Base-by-base conservation (phyloP, 2,113 vertebrate genomes). In the Austrofundulus limnaeus region DNA sequence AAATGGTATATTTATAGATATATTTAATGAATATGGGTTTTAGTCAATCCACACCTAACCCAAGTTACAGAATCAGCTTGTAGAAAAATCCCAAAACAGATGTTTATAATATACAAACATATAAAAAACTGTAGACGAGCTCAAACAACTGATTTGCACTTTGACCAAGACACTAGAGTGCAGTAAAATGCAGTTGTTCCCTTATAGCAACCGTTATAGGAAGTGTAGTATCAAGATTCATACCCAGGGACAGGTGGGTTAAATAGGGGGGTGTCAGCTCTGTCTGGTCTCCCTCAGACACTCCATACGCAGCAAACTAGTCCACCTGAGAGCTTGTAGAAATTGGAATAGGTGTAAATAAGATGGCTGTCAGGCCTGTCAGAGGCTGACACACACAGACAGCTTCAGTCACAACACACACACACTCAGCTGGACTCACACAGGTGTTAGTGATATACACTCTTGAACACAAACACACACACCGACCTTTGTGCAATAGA, bases 271-370 rank as follows among this genome's bases (percentile, higher is more conserved):
- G 83, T 89, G 86, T 87, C 86, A 83, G 48, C 64, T 62, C 58
- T 72, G 75, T 76, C 74, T 76, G 79, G 45, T 58, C 58, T 3
- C 56, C 13, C 53, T 41, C 54, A 49, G 48, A 53, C 64, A 5
- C 66, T 21, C n/a, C 71, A 34, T 21, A 63, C 31, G 55, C 64
- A 46, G 9, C 70, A 53, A 60, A 73, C 60, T 61, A 67, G 85
- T 88, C 80, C 85, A 72, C 69, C 75, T 71, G 59, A 70, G 79
- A 77, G 84, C 61, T 78, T 75, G 83, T 84, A 86, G 77, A 80
- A 87, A 87, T 87, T 81, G 87, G 84, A 82, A 82, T 79, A 78
- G 84, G 84, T 84, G 81, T 85, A 88, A 90, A 89, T 88, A 89
- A 87, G 87, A 86, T 81, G 81, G 81, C 81, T 87, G 88, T 89